A percentile compares a stretch with the other conserved stretches of the same genome.
phyloP scores from a whole-genome alignment of 2,113 vertebrate species.

The Xiphophorus couchianus region DNA sequence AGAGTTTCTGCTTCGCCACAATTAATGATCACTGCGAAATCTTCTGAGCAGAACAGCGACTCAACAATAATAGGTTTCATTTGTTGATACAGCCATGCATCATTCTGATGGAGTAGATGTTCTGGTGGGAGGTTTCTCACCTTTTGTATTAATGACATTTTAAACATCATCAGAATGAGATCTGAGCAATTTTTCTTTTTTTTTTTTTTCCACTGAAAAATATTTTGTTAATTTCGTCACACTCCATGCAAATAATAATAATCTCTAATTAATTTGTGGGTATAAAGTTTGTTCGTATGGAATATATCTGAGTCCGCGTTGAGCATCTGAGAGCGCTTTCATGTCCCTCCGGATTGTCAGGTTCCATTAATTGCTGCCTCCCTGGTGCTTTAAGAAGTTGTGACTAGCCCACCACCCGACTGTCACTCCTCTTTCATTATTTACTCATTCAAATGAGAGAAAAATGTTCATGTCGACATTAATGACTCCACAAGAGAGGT shows the following conservation, averaged over 20 bases:
- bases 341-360: conserved; percentile 65
- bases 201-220: not conserved
- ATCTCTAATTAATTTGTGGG: not conserved
- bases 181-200: not conserved
- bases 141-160: not conserved
- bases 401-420: conserved; percentile 53
- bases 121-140: conserved; percentile 26
- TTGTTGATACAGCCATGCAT: conserved; percentile 54
- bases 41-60: conserved; percentile 38
- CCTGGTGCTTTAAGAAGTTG: conserved; percentile 69
- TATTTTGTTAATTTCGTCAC: not conserved
- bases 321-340: not conserved
- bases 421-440: conserved; percentile 76
- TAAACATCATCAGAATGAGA: not conserved
- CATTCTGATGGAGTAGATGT: conserved; percentile 27
- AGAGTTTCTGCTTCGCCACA: conserved; percentile 47
- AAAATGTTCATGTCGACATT: conserved; percentile 75
- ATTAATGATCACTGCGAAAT: conserved; percentile 70
- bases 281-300: not conserved
- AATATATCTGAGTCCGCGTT: conserved; percentile 9
- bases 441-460: conserved; percentile 75
- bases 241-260: not conserved
- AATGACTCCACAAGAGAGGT: conserved; percentile 64
- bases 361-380: conserved; percentile 73
- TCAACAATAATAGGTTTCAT: conserved; percentile 63